These are phyloP conservation scores for Spea hammondii DNA, from an alignment of 2,797 vertebrate species.

Conservation along the genomic window DNA sequence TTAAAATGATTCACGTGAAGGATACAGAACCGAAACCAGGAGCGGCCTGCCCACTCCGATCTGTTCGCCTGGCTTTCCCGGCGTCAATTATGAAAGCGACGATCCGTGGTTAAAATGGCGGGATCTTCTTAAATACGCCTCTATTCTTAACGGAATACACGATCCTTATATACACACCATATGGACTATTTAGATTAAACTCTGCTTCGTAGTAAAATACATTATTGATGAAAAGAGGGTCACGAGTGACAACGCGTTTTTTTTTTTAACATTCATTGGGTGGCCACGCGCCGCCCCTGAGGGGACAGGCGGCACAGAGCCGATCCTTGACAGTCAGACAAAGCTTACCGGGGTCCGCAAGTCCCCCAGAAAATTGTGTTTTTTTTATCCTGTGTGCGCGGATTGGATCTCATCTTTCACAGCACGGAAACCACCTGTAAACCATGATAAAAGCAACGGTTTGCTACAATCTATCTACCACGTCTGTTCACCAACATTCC, in stretches of 20 bases:
- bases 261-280: conserved; percentile 60
- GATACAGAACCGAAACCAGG: too few relatives aligned
- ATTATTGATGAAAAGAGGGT: conserved; percentile 63
- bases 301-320: conserved; percentile 54
- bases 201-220: conserved; percentile 77
- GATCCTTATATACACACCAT: conserved; percentile 75
- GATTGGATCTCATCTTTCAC: conserved; percentile 12
- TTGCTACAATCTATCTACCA: conserved; percentile 53
- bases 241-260: conserved; percentile 63
- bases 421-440: conserved; percentile 61
- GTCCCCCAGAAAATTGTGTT: conserved; percentile 5
- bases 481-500: conserved; percentile 58
- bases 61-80: conserved; percentile 21
- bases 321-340: conserved; percentile 57
- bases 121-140: conserved; percentile 74
- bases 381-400: conserved; percentile 5
- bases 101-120: conserved; percentile 75
- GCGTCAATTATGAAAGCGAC: conserved; percentile 64
- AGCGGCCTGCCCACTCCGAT: background rate
- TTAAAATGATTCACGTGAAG: too few relatives aligned
- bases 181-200: conserved; percentile 76
- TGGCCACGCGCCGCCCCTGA: conserved; percentile 56
- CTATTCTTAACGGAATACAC: conserved; percentile 70
- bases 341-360: conserved; percentile 28
- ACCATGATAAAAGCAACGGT: conserved; percentile 59